A percentile compares a stretch with the other conserved stretches of the same genome.
Evolutionary conservation across 1,140 invertebrate genomes (phyloP).

Genomic region (Drosophila arizonae): DNA sequence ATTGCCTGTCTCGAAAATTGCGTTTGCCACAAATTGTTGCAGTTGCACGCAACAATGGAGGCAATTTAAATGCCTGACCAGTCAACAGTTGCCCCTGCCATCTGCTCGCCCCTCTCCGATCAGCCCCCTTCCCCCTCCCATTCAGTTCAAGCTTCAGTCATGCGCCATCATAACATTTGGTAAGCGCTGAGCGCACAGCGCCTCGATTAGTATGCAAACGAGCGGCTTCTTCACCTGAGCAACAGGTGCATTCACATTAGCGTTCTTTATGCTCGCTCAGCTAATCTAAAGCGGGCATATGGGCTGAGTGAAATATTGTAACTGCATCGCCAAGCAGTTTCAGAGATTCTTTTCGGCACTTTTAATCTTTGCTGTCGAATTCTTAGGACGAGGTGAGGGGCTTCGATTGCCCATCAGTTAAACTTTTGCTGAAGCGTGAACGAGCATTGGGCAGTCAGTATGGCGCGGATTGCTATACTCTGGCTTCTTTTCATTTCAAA

Average conservation of each 20-base stretch:
- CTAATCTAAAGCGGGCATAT: too few relatives aligned
- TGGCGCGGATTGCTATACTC: too few relatives aligned
- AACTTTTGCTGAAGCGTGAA: too few relatives aligned
- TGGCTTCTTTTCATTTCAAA: too few relatives aligned
- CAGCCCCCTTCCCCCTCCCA: not conserved
- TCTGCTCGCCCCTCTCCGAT: not conserved
- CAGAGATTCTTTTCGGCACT: too few relatives aligned
- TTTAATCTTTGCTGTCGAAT: too few relatives aligned
- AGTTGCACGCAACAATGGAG: constrained; percentile 65
- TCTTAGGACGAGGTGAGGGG: too few relatives aligned
- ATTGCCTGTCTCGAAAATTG: constrained; percentile 40
- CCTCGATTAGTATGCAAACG: constrained; percentile 75
- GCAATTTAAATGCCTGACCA: constrained; percentile 72
- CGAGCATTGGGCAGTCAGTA: too few relatives aligned
- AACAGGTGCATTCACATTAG: constrained; percentile 55
- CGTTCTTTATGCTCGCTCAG: too few relatives aligned
- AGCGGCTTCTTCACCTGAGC: constrained; percentile 19
- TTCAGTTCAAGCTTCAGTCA: not conserved
- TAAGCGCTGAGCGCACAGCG: constrained; percentile 14
- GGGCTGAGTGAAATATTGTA: too few relatives aligned
- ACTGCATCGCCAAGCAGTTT: too few relatives aligned
- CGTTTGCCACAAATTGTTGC: constrained; percentile 66
- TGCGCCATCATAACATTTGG: constrained; percentile 25
- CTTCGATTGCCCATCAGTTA: too few relatives aligned
- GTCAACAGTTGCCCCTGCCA: not conserved